Base-by-base conservation (phyloP, 2,113 vertebrate genomes). In the Excalfactoria chinensis region DNA sequence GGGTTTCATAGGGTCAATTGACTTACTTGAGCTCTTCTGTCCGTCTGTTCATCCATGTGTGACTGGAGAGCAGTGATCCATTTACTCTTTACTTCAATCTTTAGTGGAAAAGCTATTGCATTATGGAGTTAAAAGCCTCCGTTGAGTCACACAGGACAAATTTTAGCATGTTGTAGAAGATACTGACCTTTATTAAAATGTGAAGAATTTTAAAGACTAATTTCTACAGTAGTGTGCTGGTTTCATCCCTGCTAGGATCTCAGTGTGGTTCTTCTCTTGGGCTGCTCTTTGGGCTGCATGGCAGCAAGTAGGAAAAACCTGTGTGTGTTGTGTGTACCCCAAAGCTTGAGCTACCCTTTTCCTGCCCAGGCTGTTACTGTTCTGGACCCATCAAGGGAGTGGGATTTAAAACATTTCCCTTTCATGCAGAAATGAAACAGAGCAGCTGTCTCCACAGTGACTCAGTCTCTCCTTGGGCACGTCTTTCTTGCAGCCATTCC, bases 391-490 rank as follows among this genome's bases (percentile, higher is more conserved):
- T 63, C 53, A 40, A 86, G 13, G 34, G 60, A 77, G 44, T 35
- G 69, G 62, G 40, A 37, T 43, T 73, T 53, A n/a, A 67, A 84
- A 56, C 14, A 12, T 46, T 94, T 63, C 73, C 21, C 46, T 70
- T 88, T 60, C 19, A 67, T 68, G 77, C 69, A 67, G 83, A 37
- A 49, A 0, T 8, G 76, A 84, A 80, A 69, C 64, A 41, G 86
- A 80, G 64, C 63, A 73, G 51, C 68, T 84, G 55, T 58, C 49
- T 64, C 40, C 1, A 0, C 56, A 68, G 88, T 75, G 94, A 75
- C 73, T 93, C 67, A 79, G 71, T 68, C 40, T 82, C 88, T 86
- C 87, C 46, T 82, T 64, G 78, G 74, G 85, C 71, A 46, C 2
- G 0, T 86, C 17, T 74, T 48, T 71, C 37, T 14, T 73, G 48